A percentile compares a stretch with the other conserved stretches of the same genome.
Conservation (phyloP, 2,113 vertebrate species). For the Cephalopterus ornatus region DNA sequence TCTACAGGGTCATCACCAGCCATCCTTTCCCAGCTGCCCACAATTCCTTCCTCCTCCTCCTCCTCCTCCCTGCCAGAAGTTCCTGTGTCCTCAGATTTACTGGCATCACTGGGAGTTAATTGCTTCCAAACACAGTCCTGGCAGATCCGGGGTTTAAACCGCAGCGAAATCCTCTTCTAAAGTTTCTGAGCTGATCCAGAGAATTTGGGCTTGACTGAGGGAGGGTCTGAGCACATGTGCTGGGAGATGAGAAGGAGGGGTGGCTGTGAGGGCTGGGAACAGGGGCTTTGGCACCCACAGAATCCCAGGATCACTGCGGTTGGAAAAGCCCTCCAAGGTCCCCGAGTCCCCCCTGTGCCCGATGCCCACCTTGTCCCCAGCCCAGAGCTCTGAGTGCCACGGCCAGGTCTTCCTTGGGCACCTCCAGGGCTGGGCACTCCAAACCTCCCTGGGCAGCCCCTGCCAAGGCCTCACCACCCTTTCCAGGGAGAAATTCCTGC, state of each 20-base stretch:
- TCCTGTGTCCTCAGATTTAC: not conserved
- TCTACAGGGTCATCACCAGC: not conserved
- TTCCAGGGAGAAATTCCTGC: not conserved
- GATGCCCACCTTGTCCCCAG: not conserved
- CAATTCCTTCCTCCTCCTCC: not conserved
- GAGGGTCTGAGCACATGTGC: not conserved
- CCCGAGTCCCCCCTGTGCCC: no score
- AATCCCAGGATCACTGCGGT: not conserved
- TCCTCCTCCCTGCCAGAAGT: not conserved
- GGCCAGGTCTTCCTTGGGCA: not conserved
- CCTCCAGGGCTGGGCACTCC: not conserved
- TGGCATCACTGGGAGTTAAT: not conserved
- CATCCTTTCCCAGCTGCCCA: not conserved
- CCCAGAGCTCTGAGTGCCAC: no score
- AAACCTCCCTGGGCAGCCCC: not conserved
- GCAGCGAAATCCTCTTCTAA: not conserved
- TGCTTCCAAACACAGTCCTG: not conserved
- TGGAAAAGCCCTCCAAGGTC: not conserved
- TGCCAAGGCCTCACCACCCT: not conserved
- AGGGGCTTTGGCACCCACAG: not conserved
- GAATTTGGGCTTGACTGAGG: not conserved
- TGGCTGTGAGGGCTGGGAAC: not conserved
- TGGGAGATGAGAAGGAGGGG: not conserved
- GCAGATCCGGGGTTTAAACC: not conserved
- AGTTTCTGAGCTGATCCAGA: not conserved